Percentiles rank a stretch among this genome's conserved stretches.
Evolutionary conservation across 2,797 vertebrate species (phyloP).

Genomic region (Sebastes jordani): DNA sequence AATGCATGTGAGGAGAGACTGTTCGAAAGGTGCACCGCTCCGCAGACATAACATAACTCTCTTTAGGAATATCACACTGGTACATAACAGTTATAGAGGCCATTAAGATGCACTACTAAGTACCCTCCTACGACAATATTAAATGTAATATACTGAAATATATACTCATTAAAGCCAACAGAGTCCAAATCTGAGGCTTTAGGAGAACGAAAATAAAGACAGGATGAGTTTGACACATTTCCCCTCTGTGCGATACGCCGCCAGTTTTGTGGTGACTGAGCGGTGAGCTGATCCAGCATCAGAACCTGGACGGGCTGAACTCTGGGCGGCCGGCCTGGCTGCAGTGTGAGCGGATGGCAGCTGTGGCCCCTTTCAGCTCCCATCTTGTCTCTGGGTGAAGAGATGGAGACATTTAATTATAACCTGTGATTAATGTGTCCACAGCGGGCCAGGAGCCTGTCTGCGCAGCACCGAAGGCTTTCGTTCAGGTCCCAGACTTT

Average conservation of each 20-base stretch:
- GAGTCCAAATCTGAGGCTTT: background rate
- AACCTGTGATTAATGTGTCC: slow-evolving; percentile 66
- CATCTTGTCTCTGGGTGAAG: slow-evolving; percentile 50
- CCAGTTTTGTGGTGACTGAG: background rate
- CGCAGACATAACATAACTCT: background rate
- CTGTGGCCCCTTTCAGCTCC: slow-evolving; percentile 40
- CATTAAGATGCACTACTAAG: background rate
- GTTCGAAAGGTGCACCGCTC: background rate
- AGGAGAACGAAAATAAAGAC: background rate
- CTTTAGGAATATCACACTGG: background rate
- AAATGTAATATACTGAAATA: background rate
- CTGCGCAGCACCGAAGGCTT: slow-evolving; percentile 28
- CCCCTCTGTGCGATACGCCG: background rate
- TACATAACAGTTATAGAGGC: background rate
- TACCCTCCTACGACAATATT: background rate
- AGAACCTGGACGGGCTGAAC: slow-evolving; percentile 18
- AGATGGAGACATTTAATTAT: slow-evolving; percentile 71
- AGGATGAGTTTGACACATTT: background rate
- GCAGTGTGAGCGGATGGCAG: slow-evolving; percentile 13
- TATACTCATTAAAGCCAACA: background rate
- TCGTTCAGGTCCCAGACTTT: slow-evolving; percentile 13
- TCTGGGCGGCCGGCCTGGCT: slow-evolving; percentile 6
- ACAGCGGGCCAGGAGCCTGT: slow-evolving; percentile 41
- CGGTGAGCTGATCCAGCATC: slow-evolving; percentile 32
- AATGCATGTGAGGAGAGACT: background rate